Conservation (phyloP, 2,888 invertebrate genomes). For the Sicus ferrugineus region DNA sequence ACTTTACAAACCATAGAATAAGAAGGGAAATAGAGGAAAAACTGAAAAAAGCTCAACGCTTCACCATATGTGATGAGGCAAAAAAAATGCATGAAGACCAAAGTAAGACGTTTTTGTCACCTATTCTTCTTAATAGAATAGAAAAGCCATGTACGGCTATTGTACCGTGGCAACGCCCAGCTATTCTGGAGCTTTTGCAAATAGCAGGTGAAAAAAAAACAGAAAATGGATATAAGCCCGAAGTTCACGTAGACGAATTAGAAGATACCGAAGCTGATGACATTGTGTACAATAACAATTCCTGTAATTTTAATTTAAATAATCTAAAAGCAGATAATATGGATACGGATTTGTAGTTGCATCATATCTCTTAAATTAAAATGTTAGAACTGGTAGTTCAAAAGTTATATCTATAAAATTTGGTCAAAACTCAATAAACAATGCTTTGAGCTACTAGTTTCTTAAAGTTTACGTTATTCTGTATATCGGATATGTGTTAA, state of each 20-base stretch:
- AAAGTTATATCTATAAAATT: not conserved
- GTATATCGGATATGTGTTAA: not conserved
- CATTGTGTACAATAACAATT: constrained; percentile 59
- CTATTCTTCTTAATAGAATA: constrained; percentile 71
- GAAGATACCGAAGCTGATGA: constrained; percentile 46
- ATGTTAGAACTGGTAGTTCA: too few species aligned
- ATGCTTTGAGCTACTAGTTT: not conserved
- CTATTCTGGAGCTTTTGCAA: constrained; percentile 60
- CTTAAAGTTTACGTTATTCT: not conserved
- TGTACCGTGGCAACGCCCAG: constrained; percentile 82
- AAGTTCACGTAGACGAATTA: constrained; percentile 20
- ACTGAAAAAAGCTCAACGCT: constrained; percentile 66
- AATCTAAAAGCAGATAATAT: constrained; percentile 53
- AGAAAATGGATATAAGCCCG: constrained; percentile 22
- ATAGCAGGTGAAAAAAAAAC: not conserved
- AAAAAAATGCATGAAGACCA: constrained; percentile 65
- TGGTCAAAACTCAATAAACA: not conserved
- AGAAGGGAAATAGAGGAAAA: constrained; percentile 62
- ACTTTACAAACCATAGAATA: constrained; percentile 53
- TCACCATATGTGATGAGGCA: constrained; percentile 76
- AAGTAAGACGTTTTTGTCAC: constrained; percentile 71
- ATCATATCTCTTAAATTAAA: not conserved
- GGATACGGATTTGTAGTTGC: constrained; percentile 60
- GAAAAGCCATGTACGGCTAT: constrained; percentile 81
- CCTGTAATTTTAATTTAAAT: constrained; percentile 65